Percentiles rank a stretch among this genome's conserved stretches.
Conservation (phyloP, 2,113 vertebrate genomes). For the Hyaena hyaena region DNA sequence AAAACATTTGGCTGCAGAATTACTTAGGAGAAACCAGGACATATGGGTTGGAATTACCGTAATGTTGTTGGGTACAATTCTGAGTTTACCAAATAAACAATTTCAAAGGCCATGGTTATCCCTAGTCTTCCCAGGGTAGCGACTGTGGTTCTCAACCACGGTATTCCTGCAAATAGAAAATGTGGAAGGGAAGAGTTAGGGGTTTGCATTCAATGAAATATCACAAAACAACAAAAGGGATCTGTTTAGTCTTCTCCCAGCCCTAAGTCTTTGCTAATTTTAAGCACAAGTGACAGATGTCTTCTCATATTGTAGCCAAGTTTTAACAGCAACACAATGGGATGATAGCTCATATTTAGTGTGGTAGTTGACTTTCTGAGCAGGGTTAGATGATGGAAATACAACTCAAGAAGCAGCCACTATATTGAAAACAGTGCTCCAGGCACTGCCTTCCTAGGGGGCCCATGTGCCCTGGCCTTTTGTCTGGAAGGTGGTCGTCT, state of each 20-base stretch:
- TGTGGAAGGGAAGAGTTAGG: background rate
- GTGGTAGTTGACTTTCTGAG: background rate
- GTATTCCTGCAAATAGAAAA: conserved; percentile 84
- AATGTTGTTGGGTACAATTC: conserved; percentile 95
- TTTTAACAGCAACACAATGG: background rate
- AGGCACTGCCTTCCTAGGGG: background rate
- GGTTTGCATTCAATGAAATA: background rate
- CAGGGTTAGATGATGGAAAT: background rate
- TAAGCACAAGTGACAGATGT: background rate
- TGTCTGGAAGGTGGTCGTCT: background rate
- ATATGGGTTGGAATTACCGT: conserved; percentile 84
- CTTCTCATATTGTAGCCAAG: background rate
- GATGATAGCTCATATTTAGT: background rate
- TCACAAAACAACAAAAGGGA: background rate
- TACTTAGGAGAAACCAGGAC: background rate
- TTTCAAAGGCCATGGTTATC: conserved; percentile 96
- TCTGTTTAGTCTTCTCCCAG: background rate
- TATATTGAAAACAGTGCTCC: background rate
- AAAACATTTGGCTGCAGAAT: background rate
- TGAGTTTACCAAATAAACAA: conserved; percentile 95
- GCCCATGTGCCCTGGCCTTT: fast-evolving
- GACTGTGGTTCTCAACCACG: conserved; percentile 91
- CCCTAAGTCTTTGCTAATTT: background rate
- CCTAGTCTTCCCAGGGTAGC: conserved; percentile 93
- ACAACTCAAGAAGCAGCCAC: background rate